These are phyloP conservation scores for Eulithis testata DNA, from an alignment of 2,888 invertebrate genomes.

Conservation along the genomic window DNA sequence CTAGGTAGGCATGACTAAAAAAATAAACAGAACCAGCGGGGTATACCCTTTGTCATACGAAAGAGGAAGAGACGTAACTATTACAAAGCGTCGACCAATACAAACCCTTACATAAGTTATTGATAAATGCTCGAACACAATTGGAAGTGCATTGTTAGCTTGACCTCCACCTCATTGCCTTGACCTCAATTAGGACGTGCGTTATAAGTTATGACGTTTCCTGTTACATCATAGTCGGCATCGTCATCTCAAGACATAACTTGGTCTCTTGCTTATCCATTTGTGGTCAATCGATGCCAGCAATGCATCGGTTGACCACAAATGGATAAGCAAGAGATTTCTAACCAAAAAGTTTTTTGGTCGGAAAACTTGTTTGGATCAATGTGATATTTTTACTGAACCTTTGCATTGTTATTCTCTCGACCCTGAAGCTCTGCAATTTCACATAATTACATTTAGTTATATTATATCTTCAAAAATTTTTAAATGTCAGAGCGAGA, in stretches of 20 bases:
- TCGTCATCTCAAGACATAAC: slow-evolving; percentile 1
- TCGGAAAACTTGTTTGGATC: too few species aligned
- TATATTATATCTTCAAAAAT: too few species aligned
- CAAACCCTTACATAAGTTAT: not conserved
- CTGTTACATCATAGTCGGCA: slow-evolving; percentile 17
- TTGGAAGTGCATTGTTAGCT: slow-evolving; percentile 26
- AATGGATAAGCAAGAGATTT: too few species aligned
- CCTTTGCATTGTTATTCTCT: too few species aligned
- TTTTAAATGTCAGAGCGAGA: too few species aligned
- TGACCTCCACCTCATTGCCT: slow-evolving; percentile 19
- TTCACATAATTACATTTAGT: too few species aligned
- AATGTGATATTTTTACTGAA: too few species aligned
- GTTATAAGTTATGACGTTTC: slow-evolving; percentile 17
- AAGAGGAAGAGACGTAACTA: not conserved
- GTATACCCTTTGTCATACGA: not conserved
- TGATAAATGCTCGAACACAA: slow-evolving; percentile 12
- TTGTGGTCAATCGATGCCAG: not conserved
- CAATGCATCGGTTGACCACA: too few species aligned
- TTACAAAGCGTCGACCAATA: not conserved
- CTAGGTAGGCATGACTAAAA: not conserved
- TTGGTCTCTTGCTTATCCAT: not conserved
- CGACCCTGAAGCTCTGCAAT: too few species aligned
- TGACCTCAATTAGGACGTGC: slow-evolving; percentile 23
- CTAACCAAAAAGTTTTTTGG: too few species aligned
- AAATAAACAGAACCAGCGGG: not conserved